Evolutionary conservation across 2,113 vertebrate species (phyloP).

Genomic region (Capreolus pygargus): DNA sequence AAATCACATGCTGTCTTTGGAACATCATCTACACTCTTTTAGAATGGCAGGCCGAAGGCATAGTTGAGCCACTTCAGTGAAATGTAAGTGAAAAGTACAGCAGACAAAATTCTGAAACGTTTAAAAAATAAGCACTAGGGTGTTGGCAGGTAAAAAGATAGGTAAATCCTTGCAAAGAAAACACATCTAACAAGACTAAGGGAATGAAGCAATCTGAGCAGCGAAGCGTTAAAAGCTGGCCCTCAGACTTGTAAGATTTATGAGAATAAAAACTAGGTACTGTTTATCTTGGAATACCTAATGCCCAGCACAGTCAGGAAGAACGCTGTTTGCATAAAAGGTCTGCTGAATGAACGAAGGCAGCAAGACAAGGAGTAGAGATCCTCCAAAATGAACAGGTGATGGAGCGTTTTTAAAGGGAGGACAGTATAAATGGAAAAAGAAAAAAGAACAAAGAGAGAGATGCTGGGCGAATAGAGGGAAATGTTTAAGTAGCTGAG

Average conservation of each 20-base stretch:
- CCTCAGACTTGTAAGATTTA: neutral
- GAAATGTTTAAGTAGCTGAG: neutral
- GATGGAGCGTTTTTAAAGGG: neutral
- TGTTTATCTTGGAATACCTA: neutral
- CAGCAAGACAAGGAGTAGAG: neutral
- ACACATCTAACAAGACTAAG: neutral
- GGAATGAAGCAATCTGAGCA: neutral
- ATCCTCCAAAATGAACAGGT: neutral
- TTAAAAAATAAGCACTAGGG: neutral
- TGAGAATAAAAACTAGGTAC: neutral
- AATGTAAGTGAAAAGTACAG: neutral
- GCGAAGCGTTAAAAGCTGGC: neutral
- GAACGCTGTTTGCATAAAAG: neutral
- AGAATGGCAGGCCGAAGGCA: neutral
- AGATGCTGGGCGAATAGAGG: neutral
- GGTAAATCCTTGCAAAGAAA: neutral
- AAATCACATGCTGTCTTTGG: neutral
- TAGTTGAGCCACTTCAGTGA: neutral
- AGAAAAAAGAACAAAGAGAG: neutral
- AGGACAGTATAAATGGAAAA: neutral
- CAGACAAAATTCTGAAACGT: neutral
- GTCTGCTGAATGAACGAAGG: neutral
- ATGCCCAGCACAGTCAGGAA: neutral
- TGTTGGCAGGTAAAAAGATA: neutral
- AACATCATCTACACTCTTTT: neutral